Percentiles rank a stretch among this genome's conserved stretches.
Conservation (phyloP, 2,888 invertebrate species). For the Mongoloraphidia duomilia region DNA sequence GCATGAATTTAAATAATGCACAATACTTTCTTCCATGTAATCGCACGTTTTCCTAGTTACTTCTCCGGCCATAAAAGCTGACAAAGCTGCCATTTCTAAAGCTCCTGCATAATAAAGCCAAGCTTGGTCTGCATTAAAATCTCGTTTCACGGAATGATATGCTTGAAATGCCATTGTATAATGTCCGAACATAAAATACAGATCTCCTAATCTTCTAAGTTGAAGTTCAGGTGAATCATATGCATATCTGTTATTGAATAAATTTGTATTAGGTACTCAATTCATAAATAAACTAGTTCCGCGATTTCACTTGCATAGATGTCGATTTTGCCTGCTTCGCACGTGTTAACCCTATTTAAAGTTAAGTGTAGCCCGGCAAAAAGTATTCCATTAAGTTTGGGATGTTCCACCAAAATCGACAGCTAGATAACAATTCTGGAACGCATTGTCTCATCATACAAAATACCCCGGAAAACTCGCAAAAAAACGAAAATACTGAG, state of each 20-base stretch:
- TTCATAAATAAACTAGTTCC: too few species aligned
- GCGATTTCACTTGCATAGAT: too few species aligned
- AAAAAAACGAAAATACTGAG: too few species aligned
- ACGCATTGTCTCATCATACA: too few species aligned
- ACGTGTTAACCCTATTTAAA: too few species aligned
- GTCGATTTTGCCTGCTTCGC: too few species aligned
- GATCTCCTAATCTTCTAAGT: constrained; percentile 80
- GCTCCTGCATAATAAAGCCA: constrained; percentile 97
- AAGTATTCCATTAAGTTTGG: too few species aligned
- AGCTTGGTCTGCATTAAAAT: constrained; percentile 92
- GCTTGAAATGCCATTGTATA: constrained; percentile 85
- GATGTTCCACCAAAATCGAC: too few species aligned
- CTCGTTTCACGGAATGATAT: constrained; percentile 93
- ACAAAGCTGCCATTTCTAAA: constrained; percentile 87
- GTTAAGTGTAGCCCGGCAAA: too few species aligned
- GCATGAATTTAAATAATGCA: constrained; percentile 81
- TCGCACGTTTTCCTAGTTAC: constrained; percentile 63
- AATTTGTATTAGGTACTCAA: too few species aligned
- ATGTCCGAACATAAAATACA: constrained; percentile 92
- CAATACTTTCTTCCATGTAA: constrained; percentile 91
- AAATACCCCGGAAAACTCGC: too few species aligned
- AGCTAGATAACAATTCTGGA: too few species aligned
- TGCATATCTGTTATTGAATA: constrained; percentile 45
- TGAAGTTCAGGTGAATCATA: constrained; percentile 83
- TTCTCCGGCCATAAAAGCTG: constrained; percentile 79